Base-by-base conservation (phyloP, 1,140 invertebrate species). In the Hypothenemus hampei region DNA sequence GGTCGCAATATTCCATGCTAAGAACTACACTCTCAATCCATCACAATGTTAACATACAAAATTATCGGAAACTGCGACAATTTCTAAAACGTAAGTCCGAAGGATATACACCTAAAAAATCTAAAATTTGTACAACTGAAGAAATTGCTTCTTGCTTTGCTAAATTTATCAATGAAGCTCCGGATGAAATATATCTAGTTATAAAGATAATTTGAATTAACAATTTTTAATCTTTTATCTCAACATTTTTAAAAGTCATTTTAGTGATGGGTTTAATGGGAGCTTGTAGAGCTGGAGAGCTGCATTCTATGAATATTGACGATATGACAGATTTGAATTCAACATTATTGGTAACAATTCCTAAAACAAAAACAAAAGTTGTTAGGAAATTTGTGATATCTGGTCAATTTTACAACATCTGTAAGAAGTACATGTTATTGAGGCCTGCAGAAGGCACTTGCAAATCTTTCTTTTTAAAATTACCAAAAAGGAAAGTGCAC, bases 1-100 rank as follows among this genome's bases (percentile, higher is more conserved):
- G 64, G 63, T 31, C 57, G 0, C 23, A 45, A 10, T 66, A 64
- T 54, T 67, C 60, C 6, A 68, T 65, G 61, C 44, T 68, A n/a
- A 53, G 46, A 24, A 47, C 19, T 13, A 65, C 58, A 15, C 21
- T 65, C 4, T 46, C 41, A 6, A 50, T 31, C 20, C 47, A 61
- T 29, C n/a, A 65, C n/a, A 59, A 60, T 29, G 47, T 65, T 8
- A 37, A 59, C 21, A 55, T 43, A 35, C 40, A 8, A 57, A 62
- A 31, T 4, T 52, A 60, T 29, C 5, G 15, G 3, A 51, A 51
- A 37, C 36, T 57, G 31, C 29, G 46, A 15, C 31, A n/a, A 15
- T 57, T 57, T 43, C 26, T 60, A 8, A 37, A 49, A 21, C 11
- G 20, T 7, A 55, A 58, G 43, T 53, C 51, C 11, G 26, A 53